Percentiles rank a stretch among this genome's conserved stretches.
These are phyloP conservation scores for Spodoptera frugiperda DNA, from an alignment of 1,140 invertebrate species.

Conservation along the genomic window DNA sequence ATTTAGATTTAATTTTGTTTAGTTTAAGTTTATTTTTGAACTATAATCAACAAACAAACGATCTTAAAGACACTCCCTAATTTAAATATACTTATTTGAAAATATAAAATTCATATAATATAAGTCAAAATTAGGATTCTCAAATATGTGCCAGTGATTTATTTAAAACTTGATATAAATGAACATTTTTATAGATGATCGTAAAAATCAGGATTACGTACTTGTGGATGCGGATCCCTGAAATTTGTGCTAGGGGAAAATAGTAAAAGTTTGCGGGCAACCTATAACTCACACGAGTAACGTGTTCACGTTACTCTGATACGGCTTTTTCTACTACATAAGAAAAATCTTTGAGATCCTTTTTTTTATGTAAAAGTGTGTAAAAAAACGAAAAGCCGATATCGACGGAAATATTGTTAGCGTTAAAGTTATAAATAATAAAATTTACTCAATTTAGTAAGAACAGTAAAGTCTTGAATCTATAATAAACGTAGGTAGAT, in stretches of 20 bases:
- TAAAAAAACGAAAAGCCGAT: too few species aligned
- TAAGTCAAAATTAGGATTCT: not conserved
- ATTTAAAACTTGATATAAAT: not conserved
- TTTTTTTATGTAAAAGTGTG: not conserved
- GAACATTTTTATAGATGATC: not conserved
- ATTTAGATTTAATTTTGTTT: too few species aligned
- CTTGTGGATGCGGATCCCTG: slow-evolving; percentile 24
- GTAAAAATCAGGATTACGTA: slow-evolving; percentile 15
- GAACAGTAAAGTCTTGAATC: too few species aligned
- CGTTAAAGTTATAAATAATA: too few species aligned
- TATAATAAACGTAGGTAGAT: too few species aligned
- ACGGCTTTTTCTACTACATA: not conserved
- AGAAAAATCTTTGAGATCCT: too few species aligned
- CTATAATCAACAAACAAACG: not conserved
- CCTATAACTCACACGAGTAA: slow-evolving; percentile 39
- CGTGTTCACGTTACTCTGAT: slow-evolving; percentile 33
- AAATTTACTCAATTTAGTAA: too few species aligned
- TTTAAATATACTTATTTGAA: too few species aligned
- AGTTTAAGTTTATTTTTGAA: too few species aligned
- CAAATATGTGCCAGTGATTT: not conserved
- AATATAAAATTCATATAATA: too few species aligned
- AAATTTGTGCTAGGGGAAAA: slow-evolving; percentile 41
- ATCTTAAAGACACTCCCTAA: not conserved
- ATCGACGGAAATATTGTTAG: too few species aligned
- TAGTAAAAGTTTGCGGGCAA: slow-evolving; percentile 39